A percentile compares a stretch with the other conserved stretches of the same genome.
Evolutionary conservation across 2,888 invertebrate species (phyloP).

Genomic region (Andrena marginata): DNA sequence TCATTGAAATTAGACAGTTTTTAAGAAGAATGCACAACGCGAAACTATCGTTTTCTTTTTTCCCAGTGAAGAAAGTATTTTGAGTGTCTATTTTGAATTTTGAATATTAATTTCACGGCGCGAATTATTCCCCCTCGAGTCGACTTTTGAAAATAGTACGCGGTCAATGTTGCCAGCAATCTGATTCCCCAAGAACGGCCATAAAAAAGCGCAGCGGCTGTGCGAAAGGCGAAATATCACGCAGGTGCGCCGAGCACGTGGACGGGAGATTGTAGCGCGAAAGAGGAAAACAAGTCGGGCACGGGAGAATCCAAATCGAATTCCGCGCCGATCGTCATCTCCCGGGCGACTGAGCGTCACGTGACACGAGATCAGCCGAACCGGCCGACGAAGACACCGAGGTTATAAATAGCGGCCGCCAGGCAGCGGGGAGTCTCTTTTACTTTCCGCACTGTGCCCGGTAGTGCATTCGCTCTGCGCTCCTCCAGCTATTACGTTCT

Average conservation of each 20-base stretch:
- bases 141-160: background rate
- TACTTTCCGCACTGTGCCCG: slow-evolving; percentile 86
- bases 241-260: slow-evolving; percentile 46
- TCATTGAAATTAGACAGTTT: background rate
- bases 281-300: background rate
- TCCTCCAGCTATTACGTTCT: slow-evolving; percentile 70
- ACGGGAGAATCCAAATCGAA: slow-evolving; percentile 48
- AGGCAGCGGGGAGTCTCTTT: slow-evolving; percentile 88
- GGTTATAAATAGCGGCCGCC: slow-evolving; percentile 89
- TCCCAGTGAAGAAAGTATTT: too few relatives aligned
- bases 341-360: slow-evolving; percentile 64
- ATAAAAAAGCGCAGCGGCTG: background rate
- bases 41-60: too few relatives aligned
- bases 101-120: too few relatives aligned
- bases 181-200: background rate
- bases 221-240: background rate
- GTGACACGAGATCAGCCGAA: slow-evolving; percentile 71
- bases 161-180: background rate
- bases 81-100: too few relatives aligned
- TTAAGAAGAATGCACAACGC: background rate
- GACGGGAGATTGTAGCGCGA: slow-evolving; percentile 3
- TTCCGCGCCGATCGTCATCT: slow-evolving; percentile 62
- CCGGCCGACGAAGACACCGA: slow-evolving; percentile 83
- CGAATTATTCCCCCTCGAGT: background rate
- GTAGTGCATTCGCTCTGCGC: slow-evolving; percentile 66